Conservation (phyloP, 2,797 vertebrate genomes). For the Siniperca scherzeri region DNA sequence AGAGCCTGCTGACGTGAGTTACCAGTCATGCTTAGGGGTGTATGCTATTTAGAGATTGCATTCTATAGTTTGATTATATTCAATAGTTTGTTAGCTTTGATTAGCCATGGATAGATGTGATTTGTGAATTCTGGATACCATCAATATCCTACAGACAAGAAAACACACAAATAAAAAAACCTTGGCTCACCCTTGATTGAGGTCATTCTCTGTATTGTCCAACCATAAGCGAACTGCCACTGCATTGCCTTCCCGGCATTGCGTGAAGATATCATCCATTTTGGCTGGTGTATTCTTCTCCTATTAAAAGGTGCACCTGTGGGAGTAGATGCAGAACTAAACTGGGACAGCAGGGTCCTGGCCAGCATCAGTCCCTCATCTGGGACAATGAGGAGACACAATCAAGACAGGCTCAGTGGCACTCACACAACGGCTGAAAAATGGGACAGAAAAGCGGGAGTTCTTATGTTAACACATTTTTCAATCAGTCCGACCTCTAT, state of each 20-base stretch:
- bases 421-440: slow-evolving; percentile 35
- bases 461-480: background rate
- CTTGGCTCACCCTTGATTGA: slow-evolving; percentile 95
- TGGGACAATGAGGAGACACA: slow-evolving; percentile 45
- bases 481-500: background rate
- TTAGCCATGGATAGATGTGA: background rate
- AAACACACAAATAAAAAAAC: slow-evolving; percentile 9
- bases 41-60: background rate
- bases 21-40: background rate
- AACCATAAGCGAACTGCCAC: slow-evolving; percentile 97
- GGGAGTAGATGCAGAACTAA: slow-evolving; percentile 34
- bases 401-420: slow-evolving; percentile 18
- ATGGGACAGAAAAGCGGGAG: background rate
- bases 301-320: slow-evolving; percentile 30
- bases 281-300: slow-evolving; percentile 40
- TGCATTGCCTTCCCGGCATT: slow-evolving; percentile 97
- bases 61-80: background rate
- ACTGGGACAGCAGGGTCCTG: slow-evolving; percentile 49
- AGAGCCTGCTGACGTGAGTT: background rate
- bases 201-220: slow-evolving; percentile 99
- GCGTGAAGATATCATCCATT: slow-evolving; percentile 98
- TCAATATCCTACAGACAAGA: background rate
- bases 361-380: slow-evolving; percentile 79
- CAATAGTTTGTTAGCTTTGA: background rate
- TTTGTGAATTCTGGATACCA: background rate